Evolutionary conservation across 2,888 invertebrate species (phyloP).

Genomic region (Odontothrips loti): DNA sequence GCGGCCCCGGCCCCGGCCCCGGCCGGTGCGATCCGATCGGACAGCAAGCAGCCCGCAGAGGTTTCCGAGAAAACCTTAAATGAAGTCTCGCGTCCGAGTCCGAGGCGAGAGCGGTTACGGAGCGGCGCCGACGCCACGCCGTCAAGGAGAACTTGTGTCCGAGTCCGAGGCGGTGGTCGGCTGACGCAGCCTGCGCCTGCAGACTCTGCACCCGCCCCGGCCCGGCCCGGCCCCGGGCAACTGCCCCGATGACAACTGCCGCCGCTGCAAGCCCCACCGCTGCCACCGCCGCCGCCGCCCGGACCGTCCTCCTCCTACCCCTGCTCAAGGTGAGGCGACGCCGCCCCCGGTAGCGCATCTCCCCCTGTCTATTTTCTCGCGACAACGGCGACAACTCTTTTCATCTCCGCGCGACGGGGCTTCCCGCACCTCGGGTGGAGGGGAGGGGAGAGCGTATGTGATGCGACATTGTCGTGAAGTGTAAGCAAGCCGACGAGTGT

Average conservation of each 20-base stretch:
- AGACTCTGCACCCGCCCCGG: background rate
- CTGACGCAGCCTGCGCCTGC: background rate
- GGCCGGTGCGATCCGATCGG: too few species aligned
- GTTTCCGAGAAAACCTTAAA: conserved; percentile 23
- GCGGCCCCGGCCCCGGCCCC: too few species aligned
- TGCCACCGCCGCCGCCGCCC: background rate
- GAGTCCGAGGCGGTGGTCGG: background rate
- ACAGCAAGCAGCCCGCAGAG: too few species aligned
- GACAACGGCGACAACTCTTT: too few species aligned
- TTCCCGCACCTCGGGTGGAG: too few species aligned
- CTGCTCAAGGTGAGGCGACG: background rate
- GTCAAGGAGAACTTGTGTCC: conserved; percentile 1
- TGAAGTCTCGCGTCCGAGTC: conserved; percentile 14
- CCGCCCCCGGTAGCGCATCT: too few species aligned
- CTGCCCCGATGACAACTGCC: background rate
- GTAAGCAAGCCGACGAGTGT: too few species aligned
- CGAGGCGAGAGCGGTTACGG: background rate
- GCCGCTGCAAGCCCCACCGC: too few species aligned
- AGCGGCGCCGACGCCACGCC: background rate
- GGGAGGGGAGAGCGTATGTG: too few species aligned
- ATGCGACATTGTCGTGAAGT: too few species aligned
- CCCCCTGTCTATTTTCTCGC: too few species aligned
- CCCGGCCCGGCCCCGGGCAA: background rate
- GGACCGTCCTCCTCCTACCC: background rate
- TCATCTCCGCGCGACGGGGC: too few species aligned